phyloP scores from a whole-genome alignment of 2,113 vertebrate species.

The Chrysochloris asiatica region DNA sequence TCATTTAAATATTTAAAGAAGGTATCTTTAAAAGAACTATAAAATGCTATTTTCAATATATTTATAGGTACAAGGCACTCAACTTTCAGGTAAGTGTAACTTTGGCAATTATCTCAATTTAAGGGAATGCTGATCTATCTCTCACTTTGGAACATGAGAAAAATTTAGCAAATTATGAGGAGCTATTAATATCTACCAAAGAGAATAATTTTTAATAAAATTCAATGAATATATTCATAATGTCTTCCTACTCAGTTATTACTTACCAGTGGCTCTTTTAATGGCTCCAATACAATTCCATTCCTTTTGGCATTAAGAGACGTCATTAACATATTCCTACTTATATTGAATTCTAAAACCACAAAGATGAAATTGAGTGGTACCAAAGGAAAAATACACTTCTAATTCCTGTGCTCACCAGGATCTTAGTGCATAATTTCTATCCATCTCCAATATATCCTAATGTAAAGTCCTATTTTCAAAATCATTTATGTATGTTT shows the following conservation, averaged over 20 bases:
- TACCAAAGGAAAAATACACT: conserved; percentile 4
- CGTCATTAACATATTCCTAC: conserved; percentile 12
- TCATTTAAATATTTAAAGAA: conserved; percentile 42
- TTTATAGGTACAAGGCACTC: neutral
- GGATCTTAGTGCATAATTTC: neutral
- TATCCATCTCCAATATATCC: conserved; percentile 20
- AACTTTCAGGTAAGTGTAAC: conserved; percentile 39
- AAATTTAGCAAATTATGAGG: conserved; percentile 40
- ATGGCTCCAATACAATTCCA: conserved; percentile 40
- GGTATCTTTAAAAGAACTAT: conserved; percentile 5
- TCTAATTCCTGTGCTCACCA: neutral
- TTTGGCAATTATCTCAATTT: conserved; percentile 51
- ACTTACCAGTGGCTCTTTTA: conserved; percentile 58
- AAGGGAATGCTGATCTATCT: neutral
- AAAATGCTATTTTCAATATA: conserved; percentile 16
- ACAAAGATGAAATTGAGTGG: neutral
- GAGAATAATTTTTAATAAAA: conserved; percentile 63
- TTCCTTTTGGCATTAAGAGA: conserved; percentile 9
- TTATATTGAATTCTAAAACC: conserved; percentile 56
- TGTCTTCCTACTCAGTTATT: conserved; percentile 34
- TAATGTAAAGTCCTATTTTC: conserved; percentile 39
- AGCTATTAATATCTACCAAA: conserved; percentile 23
- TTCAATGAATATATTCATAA: conserved; percentile 34
- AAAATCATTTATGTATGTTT: neutral
- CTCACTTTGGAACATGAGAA: neutral